Percentiles rank a stretch among this genome's conserved stretches.
These are phyloP conservation scores for Crenuchus spilurus DNA, from an alignment of 2,797 vertebrate species.

Conservation along the genomic window DNA sequence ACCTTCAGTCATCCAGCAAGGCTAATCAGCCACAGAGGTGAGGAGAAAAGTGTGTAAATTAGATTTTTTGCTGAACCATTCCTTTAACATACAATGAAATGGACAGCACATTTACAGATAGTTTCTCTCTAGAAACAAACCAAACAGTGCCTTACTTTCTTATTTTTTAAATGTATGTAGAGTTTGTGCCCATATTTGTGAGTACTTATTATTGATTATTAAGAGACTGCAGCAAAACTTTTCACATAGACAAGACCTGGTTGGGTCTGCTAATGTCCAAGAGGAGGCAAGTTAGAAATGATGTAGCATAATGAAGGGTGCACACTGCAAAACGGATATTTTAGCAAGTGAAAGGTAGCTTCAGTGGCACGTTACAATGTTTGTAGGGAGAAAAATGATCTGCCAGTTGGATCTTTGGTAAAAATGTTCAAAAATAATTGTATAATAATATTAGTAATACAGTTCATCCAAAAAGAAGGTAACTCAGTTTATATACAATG, in stretches of 20 bases:
- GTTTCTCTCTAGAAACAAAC: constrained; percentile 49
- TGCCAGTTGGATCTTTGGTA: too few species aligned
- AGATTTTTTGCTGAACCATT: not conserved
- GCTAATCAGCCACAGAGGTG: too few species aligned
- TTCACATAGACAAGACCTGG: not conserved
- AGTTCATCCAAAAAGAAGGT: too few species aligned
- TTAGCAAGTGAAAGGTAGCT: not conserved
- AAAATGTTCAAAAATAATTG: too few species aligned
- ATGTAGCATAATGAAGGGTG: not conserved
- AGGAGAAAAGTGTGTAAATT: too few species aligned
- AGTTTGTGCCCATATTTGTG: constrained; percentile 65
- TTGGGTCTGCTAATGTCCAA: not conserved
- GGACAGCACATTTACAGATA: constrained; percentile 42
- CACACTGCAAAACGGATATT: not conserved
- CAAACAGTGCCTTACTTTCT: constrained; percentile 77
- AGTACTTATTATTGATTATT: constrained; percentile 59
- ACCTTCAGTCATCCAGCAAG: too few species aligned
- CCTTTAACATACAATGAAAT: not conserved
- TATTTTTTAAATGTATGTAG: constrained; percentile 61
- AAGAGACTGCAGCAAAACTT: constrained; percentile 54
- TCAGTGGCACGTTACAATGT: not conserved
- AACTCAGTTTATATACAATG: too few species aligned
- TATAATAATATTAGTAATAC: too few species aligned
- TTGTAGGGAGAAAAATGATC: not conserved
- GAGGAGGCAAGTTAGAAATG: not conserved